Base-by-base conservation (phyloP, 2,113 vertebrate genomes). In the Kryptolebias marmoratus region DNA sequence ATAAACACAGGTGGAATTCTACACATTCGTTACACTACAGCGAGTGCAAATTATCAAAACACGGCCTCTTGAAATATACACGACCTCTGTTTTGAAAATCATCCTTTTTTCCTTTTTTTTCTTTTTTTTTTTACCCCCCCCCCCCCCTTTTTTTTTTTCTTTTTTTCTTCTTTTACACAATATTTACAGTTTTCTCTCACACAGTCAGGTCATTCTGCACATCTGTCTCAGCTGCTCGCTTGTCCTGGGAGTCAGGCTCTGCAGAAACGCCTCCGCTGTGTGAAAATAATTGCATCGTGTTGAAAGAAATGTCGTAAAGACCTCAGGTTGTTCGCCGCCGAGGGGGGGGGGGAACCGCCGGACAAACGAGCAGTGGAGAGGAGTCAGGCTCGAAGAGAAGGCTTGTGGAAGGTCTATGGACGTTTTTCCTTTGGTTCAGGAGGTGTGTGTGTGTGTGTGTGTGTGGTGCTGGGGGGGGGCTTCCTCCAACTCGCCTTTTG, bases 21-120 rank as follows among this genome's bases (percentile, higher is more conserved):
- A 97, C 96, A 95, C 94, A 95, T 96, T 96, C 95, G 95, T 96
- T 97, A 96, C 94, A 97, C 96, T 96, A 97, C 96, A 97, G 93
- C 89, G 95, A 98, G 96, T 97, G 96, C 96, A 97, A 97, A 94
- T 96, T 85, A 94, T 96, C 95, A 96, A 96, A 96, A 96, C 95
- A 94, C 92, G 68, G 79, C 56, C 89, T 91, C 77, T 75, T 96
- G 91, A 96, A 97, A 97, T 98, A 95, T 98, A 97, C 97, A 97
- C 93, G 93, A 94, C 95, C 96, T 93, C 27, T 95, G 94, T 94
- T 95, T 93, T 94, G 92, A 87, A 83, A 90, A 87, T 81, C 77
- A 71, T 85, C 77, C 59, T 88, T 81, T 88, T 83, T 84, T 11
- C 6, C 22, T 52, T 18, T 12, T 36, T 3, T 16, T 16, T 49